Percentiles rank a stretch among this genome's conserved stretches.
Evolutionary conservation across 2,888 invertebrate species (phyloP).

Genomic region (Trissoscelio sp.): DNA sequence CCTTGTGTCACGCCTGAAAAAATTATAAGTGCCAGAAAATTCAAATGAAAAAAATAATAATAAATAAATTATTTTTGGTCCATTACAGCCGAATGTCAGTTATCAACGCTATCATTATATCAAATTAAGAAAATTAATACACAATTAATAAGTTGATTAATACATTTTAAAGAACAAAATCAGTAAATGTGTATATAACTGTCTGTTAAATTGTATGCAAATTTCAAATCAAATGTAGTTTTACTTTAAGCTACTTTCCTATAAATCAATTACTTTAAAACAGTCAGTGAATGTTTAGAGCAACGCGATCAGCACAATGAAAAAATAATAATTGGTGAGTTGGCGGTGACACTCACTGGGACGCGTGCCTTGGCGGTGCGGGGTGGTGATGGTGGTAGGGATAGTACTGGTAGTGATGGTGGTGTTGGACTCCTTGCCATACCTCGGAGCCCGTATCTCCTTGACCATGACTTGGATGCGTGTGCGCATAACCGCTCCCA

Average conservation of each 20-base stretch:
- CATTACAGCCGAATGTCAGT: background rate
- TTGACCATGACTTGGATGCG: slow-evolving; percentile 81
- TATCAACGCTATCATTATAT: background rate
- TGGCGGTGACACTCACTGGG: slow-evolving; percentile 86
- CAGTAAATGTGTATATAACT: too few relatives aligned
- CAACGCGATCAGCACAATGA: slow-evolving; percentile 28
- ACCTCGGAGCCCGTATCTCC: slow-evolving; percentile 86
- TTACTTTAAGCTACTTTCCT: too few relatives aligned
- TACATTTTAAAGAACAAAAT: too few relatives aligned
- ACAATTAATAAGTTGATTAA: too few relatives aligned
- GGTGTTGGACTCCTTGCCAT: slow-evolving; percentile 85
- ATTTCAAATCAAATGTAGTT: too few relatives aligned
- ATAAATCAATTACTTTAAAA: too few relatives aligned
- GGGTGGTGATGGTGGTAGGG: slow-evolving; percentile 86
- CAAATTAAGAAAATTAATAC: too few relatives aligned
- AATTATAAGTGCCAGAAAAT: slow-evolving; percentile 24
- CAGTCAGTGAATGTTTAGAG: background rate
- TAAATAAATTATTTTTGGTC: background rate
- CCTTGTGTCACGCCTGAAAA: slow-evolving; percentile 29
- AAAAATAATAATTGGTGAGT: slow-evolving; percentile 78
- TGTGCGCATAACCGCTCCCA: slow-evolving; percentile 79
- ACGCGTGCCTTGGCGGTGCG: slow-evolving; percentile 84
- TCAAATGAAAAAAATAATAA: slow-evolving; percentile 1
- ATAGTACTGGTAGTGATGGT: slow-evolving; percentile 85
- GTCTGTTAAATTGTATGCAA: too few relatives aligned